Conservation (phyloP, 2,797 vertebrate genomes). For the Cottoperca gobio region DNA sequence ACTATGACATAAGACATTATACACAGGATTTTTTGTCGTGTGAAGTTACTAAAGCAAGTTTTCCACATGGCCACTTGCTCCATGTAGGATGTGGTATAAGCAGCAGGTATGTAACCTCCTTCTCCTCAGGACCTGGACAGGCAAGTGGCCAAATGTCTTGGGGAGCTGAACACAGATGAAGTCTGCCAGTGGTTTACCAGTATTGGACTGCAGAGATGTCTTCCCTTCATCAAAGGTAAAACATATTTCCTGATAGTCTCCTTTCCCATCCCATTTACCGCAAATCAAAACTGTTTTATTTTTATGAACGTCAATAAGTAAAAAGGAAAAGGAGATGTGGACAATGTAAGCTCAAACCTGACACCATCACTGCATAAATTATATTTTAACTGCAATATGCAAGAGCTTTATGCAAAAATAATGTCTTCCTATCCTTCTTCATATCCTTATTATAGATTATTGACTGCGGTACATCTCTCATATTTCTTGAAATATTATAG, state of each 20-base stretch:
- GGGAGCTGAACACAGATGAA: constrained; percentile 82
- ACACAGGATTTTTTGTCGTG: background rate
- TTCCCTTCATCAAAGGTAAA: constrained; percentile 85
- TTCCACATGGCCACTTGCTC: background rate
- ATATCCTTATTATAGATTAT: constrained; percentile 15
- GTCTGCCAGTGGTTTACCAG: constrained; percentile 85
- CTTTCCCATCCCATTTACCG: constrained; percentile 24
- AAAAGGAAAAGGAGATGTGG: constrained; percentile 7
- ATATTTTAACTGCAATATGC: background rate
- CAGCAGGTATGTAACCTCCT: constrained; percentile 48
- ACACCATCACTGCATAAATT: constrained; percentile 3
- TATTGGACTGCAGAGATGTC: constrained; percentile 81
- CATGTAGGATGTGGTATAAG: background rate
- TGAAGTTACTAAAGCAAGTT: background rate
- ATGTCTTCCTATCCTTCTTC: background rate
- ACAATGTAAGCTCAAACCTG: constrained; percentile 6
- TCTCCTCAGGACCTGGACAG: constrained; percentile 68
- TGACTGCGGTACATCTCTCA: background rate
- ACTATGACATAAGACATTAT: background rate
- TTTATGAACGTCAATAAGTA: constrained; percentile 12
- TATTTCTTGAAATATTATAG: background rate
- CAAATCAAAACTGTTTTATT: constrained; percentile 10
- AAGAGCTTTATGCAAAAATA: background rate
- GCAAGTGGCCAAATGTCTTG: constrained; percentile 77
- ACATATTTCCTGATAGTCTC: constrained; percentile 26